Percentiles rank a stretch among this genome's conserved stretches.
Evolutionary conservation across 1,140 invertebrate species (phyloP).

Genomic region (Dolichoris vasculosae): DNA sequence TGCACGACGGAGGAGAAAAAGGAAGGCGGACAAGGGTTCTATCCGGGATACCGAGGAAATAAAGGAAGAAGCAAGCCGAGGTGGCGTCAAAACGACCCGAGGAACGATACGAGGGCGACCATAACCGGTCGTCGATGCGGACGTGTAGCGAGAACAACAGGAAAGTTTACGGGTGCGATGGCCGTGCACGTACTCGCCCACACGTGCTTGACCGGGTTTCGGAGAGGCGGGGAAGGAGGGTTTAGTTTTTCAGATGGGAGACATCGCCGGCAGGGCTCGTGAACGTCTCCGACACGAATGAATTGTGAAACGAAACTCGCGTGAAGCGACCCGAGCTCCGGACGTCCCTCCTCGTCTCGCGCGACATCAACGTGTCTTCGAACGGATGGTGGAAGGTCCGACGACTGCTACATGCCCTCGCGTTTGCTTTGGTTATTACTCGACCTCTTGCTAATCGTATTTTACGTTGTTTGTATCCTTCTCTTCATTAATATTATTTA

Average conservation of each 20-base stretch:
- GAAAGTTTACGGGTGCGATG: not conserved
- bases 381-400: not conserved
- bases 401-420: not conserved
- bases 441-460: not conserved
- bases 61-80: not conserved
- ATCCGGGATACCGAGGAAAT: not conserved
- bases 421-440: not conserved
- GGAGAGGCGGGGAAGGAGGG: not conserved
- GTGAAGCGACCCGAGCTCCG: not conserved
- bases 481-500: constrained; percentile 3
- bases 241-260: constrained; percentile 51
- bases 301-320: constrained; percentile 54
- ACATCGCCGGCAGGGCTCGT: constrained; percentile 44
- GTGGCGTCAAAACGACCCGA: constrained; percentile 8
- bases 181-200: constrained; percentile 1
- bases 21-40: not conserved
- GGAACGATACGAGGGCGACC: constrained; percentile 4
- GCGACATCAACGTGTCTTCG: not conserved
- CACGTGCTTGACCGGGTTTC: not conserved
- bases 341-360: not conserved
- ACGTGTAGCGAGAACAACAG: no score
- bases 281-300: constrained; percentile 55
- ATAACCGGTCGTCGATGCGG: not conserved
- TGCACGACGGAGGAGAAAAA: not conserved
- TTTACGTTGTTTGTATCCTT: not conserved